Evolutionary conservation across 1,140 invertebrate genomes (phyloP), one percentile per base, ranked within the genome.

Genomic region (Diabrotica virgifera): DNA sequence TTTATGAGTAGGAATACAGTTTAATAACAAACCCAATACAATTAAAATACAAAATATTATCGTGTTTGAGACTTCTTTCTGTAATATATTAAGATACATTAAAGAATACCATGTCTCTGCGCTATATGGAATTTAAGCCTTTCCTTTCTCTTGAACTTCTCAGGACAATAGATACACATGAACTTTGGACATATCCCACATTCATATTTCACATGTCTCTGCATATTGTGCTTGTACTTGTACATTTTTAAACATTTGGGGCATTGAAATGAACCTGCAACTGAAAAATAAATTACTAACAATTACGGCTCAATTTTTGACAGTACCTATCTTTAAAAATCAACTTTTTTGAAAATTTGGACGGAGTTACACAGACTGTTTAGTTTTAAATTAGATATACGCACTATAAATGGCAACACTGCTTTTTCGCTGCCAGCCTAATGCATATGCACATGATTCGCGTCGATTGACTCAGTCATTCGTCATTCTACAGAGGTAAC

Each of bases 171-270:
- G 24, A 35, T 10, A 51, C 40, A 36, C 8, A 35, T 6, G 24
- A 50, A 14, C 46, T 36, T 59, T 11, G 58, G 13, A 14, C n/a
- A n/a, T 46, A 59, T 59, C 7, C 46, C 35, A 46, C 24, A 35
- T 59, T 46, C 12, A 50, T 40, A 40, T 6, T 46, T 46, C 10
- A 60, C 5, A 60, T 54, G 61, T 4, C 10, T n/a, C 6, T 54
- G 14, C 61, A 63, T 8, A 14, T 11, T 35, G 12, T 10, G 54
- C 51, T 12, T 53, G 12, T 55, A 14, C 12, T 53, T 52, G 52
- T 52, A 53, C 5, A 12, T 62, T 55, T 62, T 54, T 7, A 5
- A 9, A 62, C 52, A 62, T 36, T 12, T 62, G 1, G 59, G 59
- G 24, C 59, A 60, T 52, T 24, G 55, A 12, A 24, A 24, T 10